Percentiles rank a stretch among this genome's conserved stretches.
Evolutionary conservation across 2,113 vertebrate species (phyloP).

Genomic region (Erythrolamprus reginae): DNA sequence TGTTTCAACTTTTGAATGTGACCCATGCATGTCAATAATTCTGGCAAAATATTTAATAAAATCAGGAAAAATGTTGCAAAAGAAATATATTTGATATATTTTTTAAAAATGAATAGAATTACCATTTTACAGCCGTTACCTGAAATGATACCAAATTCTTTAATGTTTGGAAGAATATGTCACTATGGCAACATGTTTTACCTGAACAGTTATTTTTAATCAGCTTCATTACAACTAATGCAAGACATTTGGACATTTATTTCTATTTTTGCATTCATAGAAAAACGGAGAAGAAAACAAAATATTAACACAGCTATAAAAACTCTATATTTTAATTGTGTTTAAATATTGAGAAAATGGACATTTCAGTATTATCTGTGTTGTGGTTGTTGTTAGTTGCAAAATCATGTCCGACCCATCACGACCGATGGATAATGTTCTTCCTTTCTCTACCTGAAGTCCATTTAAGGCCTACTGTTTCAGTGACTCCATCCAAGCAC

Average conservation of each 20-base stretch:
- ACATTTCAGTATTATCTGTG: neutral
- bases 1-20: neutral
- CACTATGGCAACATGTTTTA: neutral
- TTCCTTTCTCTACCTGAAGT: too few species aligned
- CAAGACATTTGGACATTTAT: neutral
- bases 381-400: too few species aligned
- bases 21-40: neutral
- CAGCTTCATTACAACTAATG: neutral
- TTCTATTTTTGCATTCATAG: neutral
- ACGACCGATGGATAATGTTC: too few species aligned
- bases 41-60: neutral
- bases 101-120: neutral
- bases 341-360: neutral
- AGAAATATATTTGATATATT: neutral
- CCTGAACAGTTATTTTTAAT: conserved; percentile 6
- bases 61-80: neutral
- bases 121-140: neutral
- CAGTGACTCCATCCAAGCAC: too few species aligned
- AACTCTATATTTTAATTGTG: neutral
- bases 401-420: too few species aligned
- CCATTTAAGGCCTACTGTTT: too few species aligned
- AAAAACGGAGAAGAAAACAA: neutral
- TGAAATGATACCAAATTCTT: neutral
- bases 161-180: neutral
- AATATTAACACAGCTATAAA: neutral